Percentiles rank a stretch among this genome's conserved stretches.
These are phyloP conservation scores for Sternotherus odoratus DNA, from an alignment of 2,797 vertebrate species.

Conservation along the genomic window DNA sequence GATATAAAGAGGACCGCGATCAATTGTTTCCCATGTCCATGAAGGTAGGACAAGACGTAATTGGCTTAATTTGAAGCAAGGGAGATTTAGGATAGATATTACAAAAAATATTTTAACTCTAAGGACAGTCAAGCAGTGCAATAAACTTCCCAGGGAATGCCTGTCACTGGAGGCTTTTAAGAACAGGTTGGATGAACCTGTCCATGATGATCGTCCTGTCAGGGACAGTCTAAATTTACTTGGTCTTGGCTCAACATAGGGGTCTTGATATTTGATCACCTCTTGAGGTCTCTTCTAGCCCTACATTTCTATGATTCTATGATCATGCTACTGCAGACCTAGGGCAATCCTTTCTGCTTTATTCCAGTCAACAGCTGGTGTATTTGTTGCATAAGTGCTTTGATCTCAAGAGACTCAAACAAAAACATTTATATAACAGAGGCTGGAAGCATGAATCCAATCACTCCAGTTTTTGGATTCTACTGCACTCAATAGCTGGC, in stretches of 20 bases:
- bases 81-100: neutral
- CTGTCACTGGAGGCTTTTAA: neutral
- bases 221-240: neutral
- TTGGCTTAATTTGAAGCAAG: neutral
- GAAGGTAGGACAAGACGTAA: neutral
- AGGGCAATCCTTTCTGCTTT: slow-evolving; percentile 43
- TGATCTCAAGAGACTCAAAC: slow-evolving; percentile 6
- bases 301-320: neutral
- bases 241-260: neutral
- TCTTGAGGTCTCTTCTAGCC: neutral
- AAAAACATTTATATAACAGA: neutral
- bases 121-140: neutral
- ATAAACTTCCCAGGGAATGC: neutral
- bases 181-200: neutral
- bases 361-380: slow-evolving; percentile 34
- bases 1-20: neutral
- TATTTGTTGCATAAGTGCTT: slow-evolving; percentile 37
- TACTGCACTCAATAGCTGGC: neutral
- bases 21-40: neutral
- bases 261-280: neutral
- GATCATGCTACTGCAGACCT: neutral
- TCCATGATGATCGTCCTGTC: neutral
- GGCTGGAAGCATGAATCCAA: neutral
- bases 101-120: neutral
- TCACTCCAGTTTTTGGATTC: neutral